Evolutionary conservation across 2,888 invertebrate species (phyloP).

Genomic region (Ligdia adustata): DNA sequence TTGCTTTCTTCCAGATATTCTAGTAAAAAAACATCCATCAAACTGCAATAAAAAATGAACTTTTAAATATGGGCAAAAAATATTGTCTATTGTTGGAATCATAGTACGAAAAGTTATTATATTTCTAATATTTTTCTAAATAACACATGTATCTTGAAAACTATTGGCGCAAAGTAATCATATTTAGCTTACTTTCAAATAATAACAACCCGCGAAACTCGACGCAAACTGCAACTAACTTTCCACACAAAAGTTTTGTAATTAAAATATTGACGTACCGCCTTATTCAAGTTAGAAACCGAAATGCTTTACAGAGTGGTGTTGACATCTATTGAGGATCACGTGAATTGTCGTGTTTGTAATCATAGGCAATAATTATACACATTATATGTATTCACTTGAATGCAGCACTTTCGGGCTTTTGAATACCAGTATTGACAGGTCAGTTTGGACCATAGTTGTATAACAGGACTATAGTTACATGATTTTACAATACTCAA

Average conservation of each 20-base stretch:
- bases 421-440: too few relatives aligned
- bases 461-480: too few relatives aligned
- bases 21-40: too few relatives aligned
- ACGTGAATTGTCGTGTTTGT: not conserved
- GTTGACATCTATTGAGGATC: not conserved
- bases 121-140: constrained; percentile 26
- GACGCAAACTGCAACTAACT: not conserved
- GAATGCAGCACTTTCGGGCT: too few relatives aligned
- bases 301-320: not conserved
- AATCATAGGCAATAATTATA: not conserved
- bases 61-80: not conserved
- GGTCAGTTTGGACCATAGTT: too few relatives aligned
- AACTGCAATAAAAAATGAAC: not conserved
- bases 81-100: not conserved
- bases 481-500: too few relatives aligned
- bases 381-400: too few relatives aligned
- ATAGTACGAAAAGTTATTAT: constrained; percentile 3
- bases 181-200: not conserved
- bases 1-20: too few relatives aligned
- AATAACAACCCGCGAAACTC: not conserved
- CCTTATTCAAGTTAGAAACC: not conserved
- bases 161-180: constrained; percentile 2
- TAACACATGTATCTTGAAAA: constrained; percentile 20
- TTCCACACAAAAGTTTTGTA: not conserved
- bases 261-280: not conserved